Evolutionary conservation across 1,140 invertebrate species (phyloP).

Genomic region (Oedothorax gibbosus): DNA sequence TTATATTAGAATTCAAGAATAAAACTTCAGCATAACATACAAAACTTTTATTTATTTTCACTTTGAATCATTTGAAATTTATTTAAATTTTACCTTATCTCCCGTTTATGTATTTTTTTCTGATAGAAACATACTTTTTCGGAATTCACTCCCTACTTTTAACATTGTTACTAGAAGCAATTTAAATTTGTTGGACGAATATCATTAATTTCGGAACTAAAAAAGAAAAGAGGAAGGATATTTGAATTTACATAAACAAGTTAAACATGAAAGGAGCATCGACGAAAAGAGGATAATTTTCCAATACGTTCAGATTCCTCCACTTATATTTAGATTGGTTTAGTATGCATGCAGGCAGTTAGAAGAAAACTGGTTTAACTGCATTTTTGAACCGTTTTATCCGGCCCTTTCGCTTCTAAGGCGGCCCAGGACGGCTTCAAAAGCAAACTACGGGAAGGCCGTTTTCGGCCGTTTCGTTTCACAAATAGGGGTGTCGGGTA

Average conservation of each 20-base stretch:
- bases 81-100: too few relatives aligned
- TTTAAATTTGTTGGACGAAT: constrained; percentile 7
- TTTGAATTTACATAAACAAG: constrained; percentile 38
- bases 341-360: background rate
- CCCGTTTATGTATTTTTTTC: too few relatives aligned
- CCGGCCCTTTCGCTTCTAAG: background rate
- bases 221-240: background rate
- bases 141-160: too few relatives aligned
- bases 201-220: constrained; percentile 14
- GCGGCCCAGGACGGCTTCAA: too few relatives aligned
- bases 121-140: too few relatives aligned
- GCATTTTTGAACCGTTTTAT: background rate
- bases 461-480: too few relatives aligned
- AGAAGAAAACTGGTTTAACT: background rate
- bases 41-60: too few relatives aligned
- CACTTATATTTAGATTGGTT: background rate
- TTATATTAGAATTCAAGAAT: too few relatives aligned
- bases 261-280: background rate
- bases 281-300: constrained; percentile 19
- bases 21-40: too few relatives aligned
- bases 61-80: too few relatives aligned
- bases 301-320: constrained; percentile 14
- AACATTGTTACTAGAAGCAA: background rate
- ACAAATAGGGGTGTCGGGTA: too few relatives aligned
- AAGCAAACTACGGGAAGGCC: too few relatives aligned